A percentile compares a stretch with the other conserved stretches of the same genome.
These are phyloP conservation scores for Itoplectis maculator DNA, from an alignment of 2,888 invertebrate species.

Conservation along the genomic window DNA sequence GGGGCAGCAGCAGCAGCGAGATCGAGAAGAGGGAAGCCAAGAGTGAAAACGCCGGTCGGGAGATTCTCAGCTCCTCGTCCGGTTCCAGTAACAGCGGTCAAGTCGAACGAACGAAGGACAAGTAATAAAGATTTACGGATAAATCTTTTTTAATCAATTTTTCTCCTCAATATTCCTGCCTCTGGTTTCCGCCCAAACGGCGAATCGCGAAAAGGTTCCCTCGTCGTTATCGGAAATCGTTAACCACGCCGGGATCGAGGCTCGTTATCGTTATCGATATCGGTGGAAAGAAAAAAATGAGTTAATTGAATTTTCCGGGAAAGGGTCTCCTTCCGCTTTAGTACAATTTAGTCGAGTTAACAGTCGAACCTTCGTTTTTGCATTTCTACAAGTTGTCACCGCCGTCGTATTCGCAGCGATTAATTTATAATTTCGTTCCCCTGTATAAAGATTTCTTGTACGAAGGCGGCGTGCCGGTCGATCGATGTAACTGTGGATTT, in stretches of 20 bases:
- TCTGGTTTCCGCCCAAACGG: neutral
- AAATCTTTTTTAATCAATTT: neutral
- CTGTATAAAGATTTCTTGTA: neutral
- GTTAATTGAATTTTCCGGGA: neutral
- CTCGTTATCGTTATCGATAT: neutral
- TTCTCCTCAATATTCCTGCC: neutral
- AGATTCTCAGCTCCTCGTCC: constrained; percentile 41
- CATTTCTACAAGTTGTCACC: constrained; percentile 11
- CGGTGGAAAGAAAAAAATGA: constrained; percentile 5
- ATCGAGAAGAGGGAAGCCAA: constrained; percentile 46
- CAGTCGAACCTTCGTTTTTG: neutral
- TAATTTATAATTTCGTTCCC: neutral
- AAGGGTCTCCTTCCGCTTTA: neutral
- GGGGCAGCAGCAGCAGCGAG: constrained; percentile 56
- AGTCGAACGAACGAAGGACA: constrained; percentile 52
- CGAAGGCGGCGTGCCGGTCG: neutral
- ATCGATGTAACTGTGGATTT: constrained; percentile 29
- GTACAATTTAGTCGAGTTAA: constrained; percentile 41
- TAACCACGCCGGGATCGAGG: neutral
- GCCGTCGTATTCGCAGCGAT: constrained; percentile 1
- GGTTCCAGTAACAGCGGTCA: constrained; percentile 33
- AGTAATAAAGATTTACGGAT: constrained; percentile 44
- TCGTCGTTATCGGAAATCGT: neutral
- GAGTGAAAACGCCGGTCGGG: constrained; percentile 20
- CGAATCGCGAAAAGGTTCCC: neutral